Base-by-base conservation (phyloP, 2,113 vertebrate genomes). In the Ceyx cyanopectus region DNA sequence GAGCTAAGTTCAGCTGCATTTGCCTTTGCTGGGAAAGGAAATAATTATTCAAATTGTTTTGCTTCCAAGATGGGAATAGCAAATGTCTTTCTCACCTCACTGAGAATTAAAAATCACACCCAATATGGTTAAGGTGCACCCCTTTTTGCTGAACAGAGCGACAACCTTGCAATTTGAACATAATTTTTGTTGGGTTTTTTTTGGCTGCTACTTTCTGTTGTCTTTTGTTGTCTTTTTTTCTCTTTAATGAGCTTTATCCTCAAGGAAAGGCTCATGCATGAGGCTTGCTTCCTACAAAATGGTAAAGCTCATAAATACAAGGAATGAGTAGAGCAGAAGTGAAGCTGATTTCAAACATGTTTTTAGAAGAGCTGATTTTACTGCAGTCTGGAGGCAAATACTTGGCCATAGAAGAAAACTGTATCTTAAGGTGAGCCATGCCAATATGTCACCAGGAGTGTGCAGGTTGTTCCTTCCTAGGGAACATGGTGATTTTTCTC, bases 331-430 rank as follows among this genome's bases (percentile, higher is more conserved):
- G 41, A 77, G 78, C 40, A 80, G 63, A 87, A 81, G 32, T 40
- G 13, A 78, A 66, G 91, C 81, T 93, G 30, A 18, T 82, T 94
- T 95, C 87, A 81, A 92, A 79, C 40, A 24, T 27, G 27, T 63
- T 94, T 94, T 97, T 77, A 92, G 91, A 88, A n/a, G 20, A 83
- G 63, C 63, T 89, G 67, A 93, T 93, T 94, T 92, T 91, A 56
- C 68, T 80, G 48, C 77, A 85, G 57, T 68, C 70, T 96, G 82
- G 70, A 94, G 54, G 76, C 40, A 90, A 90, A 92, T 76, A 89
- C 45, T 91, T 87, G 73, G 65, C 81, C 41, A 23, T 4, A 43
- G 63, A 32, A 65, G 6, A 6, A 41, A 67, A 56, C 12, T 13
- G 1, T 15, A n/a, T n/a, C 50, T 66, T 79, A 73, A 62, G 92